phyloP scores from a whole-genome alignment of 2,888 invertebrate genomes.

The Acanthosepion esculentum region DNA sequence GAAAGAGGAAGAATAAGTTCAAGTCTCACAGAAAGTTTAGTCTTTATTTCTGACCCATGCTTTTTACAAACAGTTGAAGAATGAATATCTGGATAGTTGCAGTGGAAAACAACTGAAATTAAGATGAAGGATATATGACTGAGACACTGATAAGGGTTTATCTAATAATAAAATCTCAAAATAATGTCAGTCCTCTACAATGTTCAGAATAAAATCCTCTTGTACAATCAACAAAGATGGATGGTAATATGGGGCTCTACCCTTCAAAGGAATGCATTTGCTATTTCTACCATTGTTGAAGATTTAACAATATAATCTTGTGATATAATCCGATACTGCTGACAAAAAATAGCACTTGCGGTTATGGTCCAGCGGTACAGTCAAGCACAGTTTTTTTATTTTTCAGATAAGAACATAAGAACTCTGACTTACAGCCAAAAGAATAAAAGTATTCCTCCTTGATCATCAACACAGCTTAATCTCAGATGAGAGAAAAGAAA shows the following conservation, averaged over 20 bases:
- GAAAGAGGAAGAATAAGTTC: too few relatives aligned
- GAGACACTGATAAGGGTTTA: too few relatives aligned
- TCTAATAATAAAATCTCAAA: too few relatives aligned
- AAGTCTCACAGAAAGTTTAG: too few relatives aligned
- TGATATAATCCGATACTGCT: not conserved
- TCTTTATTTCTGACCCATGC: too few relatives aligned
- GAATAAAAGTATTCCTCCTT: not conserved
- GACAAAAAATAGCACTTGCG: not conserved
- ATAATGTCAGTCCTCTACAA: too few relatives aligned
- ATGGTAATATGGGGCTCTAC: not conserved
- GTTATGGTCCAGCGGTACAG: not conserved
- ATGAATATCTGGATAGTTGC: too few relatives aligned
- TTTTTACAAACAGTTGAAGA: too few relatives aligned
- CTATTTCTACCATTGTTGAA: not conserved
- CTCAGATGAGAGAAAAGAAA: not conserved
- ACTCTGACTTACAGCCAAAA: not conserved
- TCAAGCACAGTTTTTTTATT: not conserved
- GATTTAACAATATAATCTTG: not conserved
- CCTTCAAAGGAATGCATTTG: not conserved
- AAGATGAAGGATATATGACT: too few relatives aligned
- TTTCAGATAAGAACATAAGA: not conserved
- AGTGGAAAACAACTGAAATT: too few relatives aligned
- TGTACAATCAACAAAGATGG: not conserved
- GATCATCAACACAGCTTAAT: too few relatives aligned
- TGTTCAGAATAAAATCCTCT: too few relatives aligned